Percentiles rank a stretch among this genome's conserved stretches.
These are phyloP conservation scores for Drosophila sordidula DNA, from an alignment of 2,888 invertebrate species.

Conservation along the genomic window DNA sequence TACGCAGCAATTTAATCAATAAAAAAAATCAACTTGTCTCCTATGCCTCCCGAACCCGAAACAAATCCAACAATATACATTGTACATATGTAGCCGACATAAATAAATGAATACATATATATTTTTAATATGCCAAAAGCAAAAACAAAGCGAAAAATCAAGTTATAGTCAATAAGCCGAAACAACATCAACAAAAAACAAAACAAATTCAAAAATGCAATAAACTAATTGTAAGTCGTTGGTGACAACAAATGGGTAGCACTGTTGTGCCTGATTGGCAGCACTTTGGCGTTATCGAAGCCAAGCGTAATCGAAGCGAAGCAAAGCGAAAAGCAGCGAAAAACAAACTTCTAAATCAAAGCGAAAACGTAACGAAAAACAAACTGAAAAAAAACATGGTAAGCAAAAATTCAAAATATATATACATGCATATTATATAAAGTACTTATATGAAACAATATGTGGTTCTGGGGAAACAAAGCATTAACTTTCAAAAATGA, in stretches of 20 bases:
- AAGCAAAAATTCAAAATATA: constrained; percentile 21
- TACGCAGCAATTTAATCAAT: constrained; percentile 35
- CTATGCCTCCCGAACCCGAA: not conserved
- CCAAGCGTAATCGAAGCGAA: constrained; percentile 13
- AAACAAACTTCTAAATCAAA: constrained; percentile 57
- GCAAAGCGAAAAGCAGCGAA: constrained; percentile 27
- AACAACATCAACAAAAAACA: constrained; percentile 1
- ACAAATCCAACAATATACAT: constrained; percentile 37
- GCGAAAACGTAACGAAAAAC: constrained; percentile 42
- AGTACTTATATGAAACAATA: constrained; percentile 32
- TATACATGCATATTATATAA: constrained; percentile 18
- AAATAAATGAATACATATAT: constrained; percentile 44
- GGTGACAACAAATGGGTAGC: constrained; percentile 34
- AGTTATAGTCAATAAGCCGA: constrained; percentile 43
- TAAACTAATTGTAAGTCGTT: constrained; percentile 62
- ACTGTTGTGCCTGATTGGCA: constrained; percentile 30
- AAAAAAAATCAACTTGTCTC: constrained; percentile 36
- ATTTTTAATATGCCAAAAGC: constrained; percentile 70
- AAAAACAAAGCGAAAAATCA: constrained; percentile 38
- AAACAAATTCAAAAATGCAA: constrained; percentile 53
- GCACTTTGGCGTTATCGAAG: constrained; percentile 12
- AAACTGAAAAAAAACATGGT: constrained; percentile 29
- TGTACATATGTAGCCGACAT: constrained; percentile 55
- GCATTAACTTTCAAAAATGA: constrained; percentile 61
- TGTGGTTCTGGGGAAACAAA: constrained; percentile 78